Evolutionary conservation across 92 coral and sea anemone genomes (phyloP).

Genomic region (Palythoa grandis): DNA sequence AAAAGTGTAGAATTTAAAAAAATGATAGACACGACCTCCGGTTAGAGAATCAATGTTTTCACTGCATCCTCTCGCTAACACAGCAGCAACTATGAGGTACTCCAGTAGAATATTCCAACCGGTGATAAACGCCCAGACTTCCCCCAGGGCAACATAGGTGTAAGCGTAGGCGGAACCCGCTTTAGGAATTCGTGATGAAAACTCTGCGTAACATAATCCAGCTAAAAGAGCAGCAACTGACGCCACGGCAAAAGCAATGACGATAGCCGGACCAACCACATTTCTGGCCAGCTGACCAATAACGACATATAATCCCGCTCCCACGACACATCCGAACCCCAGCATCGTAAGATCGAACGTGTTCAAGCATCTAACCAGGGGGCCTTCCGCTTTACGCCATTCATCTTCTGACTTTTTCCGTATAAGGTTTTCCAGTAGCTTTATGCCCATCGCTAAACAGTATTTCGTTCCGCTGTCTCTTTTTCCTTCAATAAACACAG

Average conservation of each 20-base stretch:
- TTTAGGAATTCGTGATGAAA: constrained; percentile 78
- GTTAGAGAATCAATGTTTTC: constrained; percentile 75
- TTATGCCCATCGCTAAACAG: neutral
- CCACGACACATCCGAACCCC: constrained; percentile 23
- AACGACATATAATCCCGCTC: constrained; percentile 48
- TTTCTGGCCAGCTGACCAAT: constrained; percentile 86
- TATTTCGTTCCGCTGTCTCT: too few relatives aligned
- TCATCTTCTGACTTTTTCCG: constrained; percentile 7
- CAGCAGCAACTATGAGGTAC: constrained; percentile 71
- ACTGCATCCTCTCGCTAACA: constrained; percentile 80
- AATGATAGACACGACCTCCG: constrained; percentile 51
- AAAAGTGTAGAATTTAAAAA: constrained; percentile 63
- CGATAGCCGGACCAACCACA: constrained; percentile 83
- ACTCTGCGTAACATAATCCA: constrained; percentile 89
- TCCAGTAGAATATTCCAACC: constrained; percentile 90
- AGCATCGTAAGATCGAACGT: constrained; percentile 25
- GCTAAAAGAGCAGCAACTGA: constrained; percentile 80
- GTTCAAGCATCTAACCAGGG: constrained; percentile 23
- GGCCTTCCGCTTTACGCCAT: constrained; percentile 16
- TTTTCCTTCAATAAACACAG: neutral
- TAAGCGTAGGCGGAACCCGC: constrained; percentile 89
- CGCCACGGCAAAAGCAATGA: constrained; percentile 84
- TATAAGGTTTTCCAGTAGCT: neutral
- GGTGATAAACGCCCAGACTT: constrained; percentile 78
- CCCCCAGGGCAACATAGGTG: constrained; percentile 85